A percentile compares a stretch with the other conserved stretches of the same genome.
These are phyloP conservation scores for Limnephilus auricula DNA, from an alignment of 2,888 invertebrate species.

Conservation along the genomic window DNA sequence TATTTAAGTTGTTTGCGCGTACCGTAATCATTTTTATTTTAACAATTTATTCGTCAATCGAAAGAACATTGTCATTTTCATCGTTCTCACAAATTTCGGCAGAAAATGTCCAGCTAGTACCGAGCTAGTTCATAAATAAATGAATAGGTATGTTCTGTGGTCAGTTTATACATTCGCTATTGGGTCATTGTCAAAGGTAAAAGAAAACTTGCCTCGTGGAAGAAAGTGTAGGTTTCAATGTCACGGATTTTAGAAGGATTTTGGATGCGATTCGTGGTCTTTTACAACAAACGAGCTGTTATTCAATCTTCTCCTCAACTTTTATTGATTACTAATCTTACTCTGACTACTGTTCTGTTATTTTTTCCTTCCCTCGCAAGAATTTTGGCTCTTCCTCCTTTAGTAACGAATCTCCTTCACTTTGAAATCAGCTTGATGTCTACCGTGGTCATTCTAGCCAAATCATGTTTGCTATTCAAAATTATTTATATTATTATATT, in stretches of 20 bases:
- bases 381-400: no score
- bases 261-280: background rate
- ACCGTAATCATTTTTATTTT: background rate
- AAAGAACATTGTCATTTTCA: background rate
- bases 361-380: no score
- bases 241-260: background rate
- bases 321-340: no score
- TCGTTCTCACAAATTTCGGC: background rate
- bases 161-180: background rate
- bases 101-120: background rate
- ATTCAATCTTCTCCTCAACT: no score
- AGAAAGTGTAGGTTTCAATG: background rate
- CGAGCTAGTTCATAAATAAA: background rate
- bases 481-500: no score
- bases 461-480: no score
- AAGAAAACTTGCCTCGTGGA: conserved; percentile 3
- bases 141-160: background rate
- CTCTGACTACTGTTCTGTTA: no score
- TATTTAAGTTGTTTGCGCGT: no score
- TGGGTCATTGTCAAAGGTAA: conserved; percentile 32
- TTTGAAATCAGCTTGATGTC: no score
- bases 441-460: no score
- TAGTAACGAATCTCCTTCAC: no score
- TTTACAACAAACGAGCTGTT: no score
- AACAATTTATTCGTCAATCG: background rate